These are phyloP conservation scores for Cygnus buccinator DNA, from an alignment of 2,113 vertebrate genomes.

Conservation along the genomic window DNA sequence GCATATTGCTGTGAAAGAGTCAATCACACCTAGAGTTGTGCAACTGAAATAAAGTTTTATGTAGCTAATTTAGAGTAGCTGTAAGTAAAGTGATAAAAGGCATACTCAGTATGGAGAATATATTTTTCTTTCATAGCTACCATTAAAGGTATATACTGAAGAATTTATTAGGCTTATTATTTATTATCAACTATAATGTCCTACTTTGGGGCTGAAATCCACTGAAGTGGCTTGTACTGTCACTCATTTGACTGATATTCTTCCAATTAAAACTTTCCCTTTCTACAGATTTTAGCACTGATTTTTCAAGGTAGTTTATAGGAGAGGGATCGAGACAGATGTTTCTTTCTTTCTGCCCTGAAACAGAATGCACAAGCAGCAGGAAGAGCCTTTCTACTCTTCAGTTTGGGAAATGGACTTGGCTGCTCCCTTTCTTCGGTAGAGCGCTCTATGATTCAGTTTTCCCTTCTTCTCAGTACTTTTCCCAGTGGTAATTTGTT, in stretches of 20 bases:
- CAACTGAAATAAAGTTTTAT: neutral
- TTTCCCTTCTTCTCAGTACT: neutral
- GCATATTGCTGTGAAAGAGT: neutral
- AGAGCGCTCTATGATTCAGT: neutral
- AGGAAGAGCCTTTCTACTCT: neutral
- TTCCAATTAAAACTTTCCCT: neutral
- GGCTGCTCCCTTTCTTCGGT: neutral
- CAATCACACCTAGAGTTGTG: neutral
- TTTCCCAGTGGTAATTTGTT: neutral
- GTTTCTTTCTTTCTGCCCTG: neutral
- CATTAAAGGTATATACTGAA: neutral
- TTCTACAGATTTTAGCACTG: neutral
- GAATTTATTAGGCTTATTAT: neutral
- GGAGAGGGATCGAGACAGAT: neutral
- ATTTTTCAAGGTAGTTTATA: neutral
- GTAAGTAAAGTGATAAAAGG: neutral
- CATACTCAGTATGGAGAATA: neutral
- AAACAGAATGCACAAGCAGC: neutral
- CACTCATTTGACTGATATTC: neutral
- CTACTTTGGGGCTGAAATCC: neutral
- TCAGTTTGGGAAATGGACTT: neutral
- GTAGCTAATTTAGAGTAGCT: neutral
- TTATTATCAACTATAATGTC: neutral
- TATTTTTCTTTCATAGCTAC: neutral
- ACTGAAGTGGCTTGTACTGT: neutral